These are phyloP conservation scores for Zaprionus kolodkinae DNA, from an alignment of 1,140 invertebrate genomes.

Conservation along the genomic window DNA sequence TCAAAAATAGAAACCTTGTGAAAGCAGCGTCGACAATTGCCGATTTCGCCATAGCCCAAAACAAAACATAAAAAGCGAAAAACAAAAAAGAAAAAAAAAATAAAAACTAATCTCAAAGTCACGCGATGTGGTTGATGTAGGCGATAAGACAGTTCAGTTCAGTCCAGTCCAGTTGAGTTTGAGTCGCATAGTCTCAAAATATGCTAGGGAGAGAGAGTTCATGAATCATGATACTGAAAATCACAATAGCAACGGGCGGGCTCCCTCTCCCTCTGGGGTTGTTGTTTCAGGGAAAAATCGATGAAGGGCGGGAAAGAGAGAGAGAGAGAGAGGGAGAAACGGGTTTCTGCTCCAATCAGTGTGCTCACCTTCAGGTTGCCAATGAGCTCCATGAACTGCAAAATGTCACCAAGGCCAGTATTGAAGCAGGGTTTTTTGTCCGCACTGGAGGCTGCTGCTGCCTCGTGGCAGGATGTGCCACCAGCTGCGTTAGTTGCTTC, in stretches of 20 bases:
- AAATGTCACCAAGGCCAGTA: slow-evolving; percentile 72
- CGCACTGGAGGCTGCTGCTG: slow-evolving; percentile 32
- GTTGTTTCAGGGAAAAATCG: slow-evolving; percentile 64
- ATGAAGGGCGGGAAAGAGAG: slow-evolving; percentile 34
- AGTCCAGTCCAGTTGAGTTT: neutral
- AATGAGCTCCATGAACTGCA: slow-evolving; percentile 83
- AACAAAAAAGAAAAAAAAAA: slow-evolving; percentile 1
- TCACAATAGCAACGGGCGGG: slow-evolving; percentile 21
- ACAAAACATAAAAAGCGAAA: neutral
- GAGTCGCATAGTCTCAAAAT: neutral
- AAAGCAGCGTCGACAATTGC: slow-evolving; percentile 19
- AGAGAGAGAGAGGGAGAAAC: neutral
- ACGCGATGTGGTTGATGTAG: slow-evolving; percentile 41
- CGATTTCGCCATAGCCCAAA: slow-evolving; percentile 11
- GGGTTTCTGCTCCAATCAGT: slow-evolving; percentile 25
- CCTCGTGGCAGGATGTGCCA: slow-evolving; percentile 61
- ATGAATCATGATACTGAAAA: slow-evolving; percentile 29
- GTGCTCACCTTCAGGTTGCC: slow-evolving; percentile 78
- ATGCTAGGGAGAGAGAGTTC: neutral
- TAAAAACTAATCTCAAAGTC: slow-evolving; percentile 41
- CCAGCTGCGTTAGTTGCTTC: slow-evolving; percentile 23
- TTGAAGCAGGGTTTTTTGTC: slow-evolving; percentile 78
- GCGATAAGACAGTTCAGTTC: slow-evolving; percentile 31
- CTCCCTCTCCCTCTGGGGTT: slow-evolving; percentile 14
- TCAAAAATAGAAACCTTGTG: slow-evolving; percentile 32